These are phyloP conservation scores for Lacerta bilineata DNA, from an alignment of 2,797 vertebrate genomes.

Conservation along the genomic window DNA sequence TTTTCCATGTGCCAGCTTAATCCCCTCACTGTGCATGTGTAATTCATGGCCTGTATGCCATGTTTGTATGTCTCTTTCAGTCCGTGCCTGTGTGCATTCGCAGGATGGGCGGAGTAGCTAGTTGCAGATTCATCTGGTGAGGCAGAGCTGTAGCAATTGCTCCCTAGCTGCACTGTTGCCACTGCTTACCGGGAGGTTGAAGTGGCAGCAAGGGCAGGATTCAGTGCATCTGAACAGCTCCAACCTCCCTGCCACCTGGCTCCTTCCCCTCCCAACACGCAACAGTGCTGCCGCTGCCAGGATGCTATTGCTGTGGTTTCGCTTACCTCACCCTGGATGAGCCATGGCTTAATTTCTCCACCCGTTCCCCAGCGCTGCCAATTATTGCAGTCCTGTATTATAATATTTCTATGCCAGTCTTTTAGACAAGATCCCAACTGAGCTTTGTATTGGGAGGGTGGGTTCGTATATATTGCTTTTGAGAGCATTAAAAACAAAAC, in stretches of 20 bases:
- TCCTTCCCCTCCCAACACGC: not conserved
- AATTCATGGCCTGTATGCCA: not conserved
- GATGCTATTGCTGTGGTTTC: too few species aligned
- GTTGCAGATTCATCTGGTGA: not conserved
- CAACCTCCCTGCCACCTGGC: not conserved
- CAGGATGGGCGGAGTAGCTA: not conserved
- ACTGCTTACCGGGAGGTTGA: too few species aligned
- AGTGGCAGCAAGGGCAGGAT: too few species aligned
- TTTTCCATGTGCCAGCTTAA: not conserved
- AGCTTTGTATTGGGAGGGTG: not conserved
- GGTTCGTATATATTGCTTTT: not conserved
- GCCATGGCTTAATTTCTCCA: not conserved
- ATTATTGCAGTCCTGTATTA: not conserved
- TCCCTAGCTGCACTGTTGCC: too few species aligned
- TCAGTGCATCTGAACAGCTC: too few species aligned
- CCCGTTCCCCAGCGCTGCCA: not conserved
- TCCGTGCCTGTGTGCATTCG: not conserved
- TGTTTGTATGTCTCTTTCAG: not conserved
- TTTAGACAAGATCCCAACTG: not conserved
- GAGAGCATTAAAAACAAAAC: not conserved
- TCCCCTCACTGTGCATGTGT: not conserved
- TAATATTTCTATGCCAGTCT: not conserved
- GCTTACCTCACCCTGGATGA: too few species aligned
- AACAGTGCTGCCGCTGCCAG: too few species aligned
- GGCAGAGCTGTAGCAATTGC: too few species aligned